These are phyloP conservation scores for Chrysoperla carnea DNA, from an alignment of 1,140 invertebrate genomes.

Conservation along the genomic window DNA sequence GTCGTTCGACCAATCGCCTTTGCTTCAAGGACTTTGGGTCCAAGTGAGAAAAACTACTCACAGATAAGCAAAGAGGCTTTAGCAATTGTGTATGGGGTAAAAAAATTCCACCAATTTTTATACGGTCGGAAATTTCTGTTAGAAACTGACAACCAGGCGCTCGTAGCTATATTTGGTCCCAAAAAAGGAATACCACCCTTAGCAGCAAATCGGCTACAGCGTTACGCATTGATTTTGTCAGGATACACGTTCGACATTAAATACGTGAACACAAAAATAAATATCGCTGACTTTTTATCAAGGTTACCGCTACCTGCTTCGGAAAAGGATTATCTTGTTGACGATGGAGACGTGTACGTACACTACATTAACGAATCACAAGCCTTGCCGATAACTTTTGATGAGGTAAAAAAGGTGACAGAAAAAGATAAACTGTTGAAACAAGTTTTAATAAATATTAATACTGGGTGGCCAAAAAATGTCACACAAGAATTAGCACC, in stretches of 20 bases:
- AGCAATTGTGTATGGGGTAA: constrained; percentile 23
- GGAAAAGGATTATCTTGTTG: too few relatives aligned
- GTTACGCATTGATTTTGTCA: constrained; percentile 19
- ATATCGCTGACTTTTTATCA: constrained; percentile 15
- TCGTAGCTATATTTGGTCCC: constrained; percentile 23
- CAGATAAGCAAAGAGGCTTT: constrained; percentile 26
- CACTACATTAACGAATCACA: background rate
- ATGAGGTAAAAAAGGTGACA: constrained; percentile 1
- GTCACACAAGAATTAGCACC: constrained; percentile 3
- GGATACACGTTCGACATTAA: constrained; percentile 19
- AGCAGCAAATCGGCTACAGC: constrained; percentile 16
- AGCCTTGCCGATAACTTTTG: constrained; percentile 2
- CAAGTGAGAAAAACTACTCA: constrained; percentile 19
- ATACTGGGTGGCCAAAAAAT: constrained; percentile 3
- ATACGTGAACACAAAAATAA: constrained; percentile 11
- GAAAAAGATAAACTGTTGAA: background rate
- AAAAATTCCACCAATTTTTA: constrained; percentile 30
- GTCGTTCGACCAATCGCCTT: constrained; percentile 16
- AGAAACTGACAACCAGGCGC: constrained; percentile 28
- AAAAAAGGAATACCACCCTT: constrained; percentile 16
- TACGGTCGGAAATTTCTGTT: constrained; percentile 26
- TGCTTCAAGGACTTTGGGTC: constrained; percentile 14
- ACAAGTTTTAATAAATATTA: constrained; percentile 6
- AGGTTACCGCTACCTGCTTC: too few relatives aligned
- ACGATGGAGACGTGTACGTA: background rate